Evolutionary conservation across 2,888 invertebrate species (phyloP), one percentile per base, ranked within the genome.

Genomic region (Volucella bombylans): DNA sequence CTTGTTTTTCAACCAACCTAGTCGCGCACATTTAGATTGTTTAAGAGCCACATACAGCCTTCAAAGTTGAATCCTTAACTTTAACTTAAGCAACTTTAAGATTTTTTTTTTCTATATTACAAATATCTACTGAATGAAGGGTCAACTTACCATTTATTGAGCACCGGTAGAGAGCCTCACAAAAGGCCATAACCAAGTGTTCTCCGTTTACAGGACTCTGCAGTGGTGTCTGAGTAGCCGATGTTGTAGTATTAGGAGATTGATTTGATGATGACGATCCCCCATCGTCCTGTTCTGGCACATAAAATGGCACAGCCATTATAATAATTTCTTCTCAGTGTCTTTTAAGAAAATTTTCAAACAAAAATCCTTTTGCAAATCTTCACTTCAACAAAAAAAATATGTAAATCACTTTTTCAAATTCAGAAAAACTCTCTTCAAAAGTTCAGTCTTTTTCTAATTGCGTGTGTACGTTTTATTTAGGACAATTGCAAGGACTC

Each of bases 271-370:
- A 90, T 86, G 88, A 87, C 86, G 89, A 88, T 86, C 88, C 88
- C 65, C 89, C 90, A 88, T 91, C 91, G 87, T 89, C 88, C 87
- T 89, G 91, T 88, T 91, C 91, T 87, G 92, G 92, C 89, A 91
- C 89, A 89, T 90, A 90, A 88, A 92, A 92, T 88, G 91, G 91
- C 90, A 91, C 91, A 88, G 92, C 92, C 92, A 92, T 92, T 87
- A 87, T 90, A 50, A 15, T 18, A 18, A 18, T 18, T 18, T 18
- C 1, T 18, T 18, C 2, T 8, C 31, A 62, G 50, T 3, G 3
- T 2, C 0, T 23, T 23, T 4, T 23, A 45, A 62, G 4, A 14
- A 54, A 54, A 10, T 71, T 57, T 62, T 1, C 68, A 57, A 31
- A 38, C 57, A 23, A 50, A 76, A 74, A 64, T 50, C 45, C 38